Percentiles rank a stretch among this genome's conserved stretches.
Evolutionary conservation across 2,797 vertebrate genomes (phyloP).

Genomic region (Eulemur coronatus): DNA sequence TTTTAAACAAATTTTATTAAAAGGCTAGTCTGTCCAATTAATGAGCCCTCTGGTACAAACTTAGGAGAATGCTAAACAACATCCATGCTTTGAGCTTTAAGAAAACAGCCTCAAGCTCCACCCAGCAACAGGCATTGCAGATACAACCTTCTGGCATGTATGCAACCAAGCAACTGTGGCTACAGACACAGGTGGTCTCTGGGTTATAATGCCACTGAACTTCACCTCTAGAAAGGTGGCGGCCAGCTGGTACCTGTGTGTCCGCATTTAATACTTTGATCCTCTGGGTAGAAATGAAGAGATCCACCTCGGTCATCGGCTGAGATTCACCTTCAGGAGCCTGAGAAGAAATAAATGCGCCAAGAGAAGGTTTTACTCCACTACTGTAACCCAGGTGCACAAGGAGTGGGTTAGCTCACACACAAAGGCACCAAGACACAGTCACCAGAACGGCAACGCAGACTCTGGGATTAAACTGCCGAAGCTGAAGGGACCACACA

Average conservation of each 20-base stretch:
- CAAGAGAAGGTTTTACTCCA: not conserved
- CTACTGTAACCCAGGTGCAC: not conserved
- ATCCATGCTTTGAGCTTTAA: not conserved
- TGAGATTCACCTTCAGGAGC: conserved; percentile 91
- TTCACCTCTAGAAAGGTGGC: not conserved
- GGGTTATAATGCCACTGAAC: not conserved
- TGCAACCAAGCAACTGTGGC: not conserved
- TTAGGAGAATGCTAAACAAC: not conserved
- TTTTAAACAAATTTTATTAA: conserved; percentile 6
- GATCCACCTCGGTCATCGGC: conserved; percentile 94
- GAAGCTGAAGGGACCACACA: conserved; percentile 74
- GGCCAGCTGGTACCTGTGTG: conserved; percentile 91
- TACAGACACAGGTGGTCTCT: not conserved
- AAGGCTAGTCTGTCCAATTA: not conserved
- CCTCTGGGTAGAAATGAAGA: conserved; percentile 98
- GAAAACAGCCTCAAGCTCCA: not conserved
- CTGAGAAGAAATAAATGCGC: conserved; percentile 81
- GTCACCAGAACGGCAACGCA: conserved; percentile 82
- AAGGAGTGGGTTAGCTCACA: conserved; percentile 61
- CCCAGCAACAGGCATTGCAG: not conserved
- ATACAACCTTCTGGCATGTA: not conserved
- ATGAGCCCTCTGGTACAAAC: not conserved
- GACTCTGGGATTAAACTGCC: conserved; percentile 76
- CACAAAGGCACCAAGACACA: conserved; percentile 79
- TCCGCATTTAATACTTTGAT: conserved; percentile 98